phyloP scores from a whole-genome alignment of 2,888 invertebrate species.

The Drosophila cyrtoloma region DNA sequence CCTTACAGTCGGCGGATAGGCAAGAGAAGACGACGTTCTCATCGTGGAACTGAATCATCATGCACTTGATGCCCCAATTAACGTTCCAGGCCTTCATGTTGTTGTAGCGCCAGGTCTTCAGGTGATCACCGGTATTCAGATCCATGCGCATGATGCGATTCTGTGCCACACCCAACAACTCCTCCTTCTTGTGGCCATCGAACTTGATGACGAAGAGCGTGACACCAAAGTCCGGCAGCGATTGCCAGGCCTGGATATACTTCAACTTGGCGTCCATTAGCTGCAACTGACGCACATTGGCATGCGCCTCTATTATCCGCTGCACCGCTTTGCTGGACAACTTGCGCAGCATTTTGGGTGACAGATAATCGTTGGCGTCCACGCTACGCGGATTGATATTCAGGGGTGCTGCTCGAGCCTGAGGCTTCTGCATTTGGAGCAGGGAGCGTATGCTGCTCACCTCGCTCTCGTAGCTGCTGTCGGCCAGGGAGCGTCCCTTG shows the following conservation, averaged over 20 bases:
- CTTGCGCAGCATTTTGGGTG: constrained; percentile 94
- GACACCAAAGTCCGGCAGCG: constrained; percentile 97
- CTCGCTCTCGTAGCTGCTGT: constrained; percentile 96
- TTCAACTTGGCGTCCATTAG: constrained; percentile 98
- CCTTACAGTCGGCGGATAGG: constrained; percentile 98
- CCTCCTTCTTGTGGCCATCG: constrained; percentile 94
- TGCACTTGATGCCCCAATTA: constrained; percentile 99
- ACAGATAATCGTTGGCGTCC: constrained; percentile 95
- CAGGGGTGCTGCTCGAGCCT: constrained; percentile 91
- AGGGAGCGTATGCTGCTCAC: constrained; percentile 94
- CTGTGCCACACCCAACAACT: constrained; percentile 96
- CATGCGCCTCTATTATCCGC: constrained; percentile 97
- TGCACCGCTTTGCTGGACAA: constrained; percentile 94
- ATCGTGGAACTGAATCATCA: constrained; percentile 99
- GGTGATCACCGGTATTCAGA: constrained; percentile 95
- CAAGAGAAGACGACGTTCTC: constrained; percentile 98
- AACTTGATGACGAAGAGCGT: constrained; percentile 97
- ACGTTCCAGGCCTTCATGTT: constrained; percentile 99
- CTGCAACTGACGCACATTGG: constrained; percentile 96
- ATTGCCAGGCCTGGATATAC: constrained; percentile 99
- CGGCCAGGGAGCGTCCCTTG: constrained; percentile 98
- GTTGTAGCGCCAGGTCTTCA: constrained; percentile 98
- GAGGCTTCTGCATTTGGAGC: constrained; percentile 93
- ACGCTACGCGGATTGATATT: constrained; percentile 90
- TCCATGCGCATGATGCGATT: constrained; percentile 98